phyloP scores from a whole-genome alignment of 2,113 vertebrate genomes.

The Leucopsar rothschildi region DNA sequence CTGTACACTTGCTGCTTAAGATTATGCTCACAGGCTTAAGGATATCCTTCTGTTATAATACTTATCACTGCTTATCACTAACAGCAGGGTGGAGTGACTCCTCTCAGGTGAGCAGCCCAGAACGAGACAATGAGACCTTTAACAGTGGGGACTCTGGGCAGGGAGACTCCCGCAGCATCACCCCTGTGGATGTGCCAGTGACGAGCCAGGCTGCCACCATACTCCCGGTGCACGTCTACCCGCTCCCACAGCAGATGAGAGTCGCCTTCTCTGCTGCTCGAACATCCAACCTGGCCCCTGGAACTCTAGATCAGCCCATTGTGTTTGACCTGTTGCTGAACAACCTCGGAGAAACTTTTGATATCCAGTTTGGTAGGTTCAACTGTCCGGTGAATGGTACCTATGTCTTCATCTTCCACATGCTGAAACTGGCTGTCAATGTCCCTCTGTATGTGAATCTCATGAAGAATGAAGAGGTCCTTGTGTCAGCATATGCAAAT shows the following conservation, averaged over 20 bases:
- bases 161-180: constrained; percentile 85
- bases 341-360: constrained; percentile 92
- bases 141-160: constrained; percentile 87
- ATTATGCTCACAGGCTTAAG: background rate
- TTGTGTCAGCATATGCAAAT: constrained; percentile 95
- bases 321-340: constrained; percentile 92
- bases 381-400: constrained; percentile 90
- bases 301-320: constrained; percentile 95
- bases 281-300: constrained; percentile 91
- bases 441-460: constrained; percentile 96
- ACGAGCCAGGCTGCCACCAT: constrained; percentile 79
- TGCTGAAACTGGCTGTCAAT: constrained; percentile 96
- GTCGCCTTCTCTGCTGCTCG: constrained; percentile 93
- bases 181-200: constrained; percentile 82
- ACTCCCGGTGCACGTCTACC: constrained; percentile 87
- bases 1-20: background rate
- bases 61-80: background rate
- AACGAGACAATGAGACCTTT: constrained; percentile 82
- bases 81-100: constrained; percentile 90
- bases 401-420: constrained; percentile 97
- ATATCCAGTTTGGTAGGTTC: constrained; percentile 89
- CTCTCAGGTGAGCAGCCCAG: constrained; percentile 92
- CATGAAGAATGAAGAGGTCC: constrained; percentile 96
- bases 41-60: background rate
- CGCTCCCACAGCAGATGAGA: constrained; percentile 86